These are phyloP conservation scores for Oxyruncus cristatus DNA, from an alignment of 2,113 vertebrate genomes.

Conservation along the genomic window DNA sequence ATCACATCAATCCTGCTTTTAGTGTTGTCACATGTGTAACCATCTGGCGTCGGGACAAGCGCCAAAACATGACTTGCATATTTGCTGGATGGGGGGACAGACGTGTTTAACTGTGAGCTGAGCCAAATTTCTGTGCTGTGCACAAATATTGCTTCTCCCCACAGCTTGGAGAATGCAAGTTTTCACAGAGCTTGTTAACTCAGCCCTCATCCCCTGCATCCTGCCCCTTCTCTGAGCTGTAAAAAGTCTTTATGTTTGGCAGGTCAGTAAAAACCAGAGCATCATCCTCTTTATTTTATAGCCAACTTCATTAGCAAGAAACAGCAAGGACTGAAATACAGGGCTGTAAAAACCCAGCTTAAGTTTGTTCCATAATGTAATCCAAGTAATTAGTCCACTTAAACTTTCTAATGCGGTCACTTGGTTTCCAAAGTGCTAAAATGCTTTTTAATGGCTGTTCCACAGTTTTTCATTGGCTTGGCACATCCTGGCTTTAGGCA, in stretches of 20 bases:
- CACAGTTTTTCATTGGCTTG: neutral
- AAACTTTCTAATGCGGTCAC: conserved; percentile 55
- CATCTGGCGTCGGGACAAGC: neutral
- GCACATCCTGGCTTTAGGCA: neutral
- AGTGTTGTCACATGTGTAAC: neutral
- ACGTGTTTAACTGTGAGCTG: neutral
- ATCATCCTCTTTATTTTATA: conserved; percentile 58
- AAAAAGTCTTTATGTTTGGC: conserved; percentile 41
- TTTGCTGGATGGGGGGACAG: neutral
- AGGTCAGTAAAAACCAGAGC: conserved; percentile 44
- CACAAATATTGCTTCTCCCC: neutral
- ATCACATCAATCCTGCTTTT: neutral
- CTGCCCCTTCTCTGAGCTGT: neutral
- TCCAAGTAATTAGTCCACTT: conserved; percentile 70
- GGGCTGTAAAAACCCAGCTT: conserved; percentile 52
- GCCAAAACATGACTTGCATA: conserved; percentile 22
- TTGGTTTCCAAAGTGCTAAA: conserved; percentile 44
- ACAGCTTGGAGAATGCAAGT: neutral
- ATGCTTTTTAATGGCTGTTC: conserved; percentile 16
- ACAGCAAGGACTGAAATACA: conserved; percentile 66
- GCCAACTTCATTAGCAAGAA: conserved; percentile 67
- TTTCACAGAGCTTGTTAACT: conserved; percentile 4
- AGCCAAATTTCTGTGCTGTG: neutral
- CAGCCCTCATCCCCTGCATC: neutral
- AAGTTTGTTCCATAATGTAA: conserved; percentile 42